Evolutionary conservation across 92 coral and sea anemone species (phyloP), one percentile per base, ranked within the genome.

Genomic region (Pocillopora meandrina): DNA sequence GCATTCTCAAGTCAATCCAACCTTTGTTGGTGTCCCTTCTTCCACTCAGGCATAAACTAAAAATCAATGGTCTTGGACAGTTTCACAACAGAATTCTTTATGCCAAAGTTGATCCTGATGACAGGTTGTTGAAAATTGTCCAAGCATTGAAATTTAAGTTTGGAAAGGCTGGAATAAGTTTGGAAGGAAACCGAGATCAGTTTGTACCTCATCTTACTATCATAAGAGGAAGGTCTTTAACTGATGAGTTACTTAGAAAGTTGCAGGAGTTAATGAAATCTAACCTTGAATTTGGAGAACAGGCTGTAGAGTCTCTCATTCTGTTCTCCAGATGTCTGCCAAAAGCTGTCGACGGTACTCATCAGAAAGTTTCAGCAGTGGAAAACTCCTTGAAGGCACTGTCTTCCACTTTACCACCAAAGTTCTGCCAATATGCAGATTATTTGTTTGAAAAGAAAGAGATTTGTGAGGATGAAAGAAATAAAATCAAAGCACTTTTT

Each of bases 201-300:
- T 93, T 91, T 92, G 81, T 62, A 12, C 95, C 97, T 13, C 97
- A 93, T 68, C 58, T 93, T 60, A 93, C 91, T 16, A 71, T 93
- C 68, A 34, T 52, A 23, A 85, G 92, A 47, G 81, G 74, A 61
- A 13, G 80, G 0, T 69, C 78, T 9, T 79, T 72, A 70, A 47
- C 35, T 35, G 77, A 33, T n/a, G 56, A 75, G 16, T 72, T 83
- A 11, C 74, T 72, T 17, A 66, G 67, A 63, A 57, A 61, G 11
- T 84, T 91, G 66, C n/a, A 95, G 14, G 71, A 66, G 52, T 58
- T 91, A 31, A 89, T 85, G 49, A 71, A 63, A 20, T 34, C 81
- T 56, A 72, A 77, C 89, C 72, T 63, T 26, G 90, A 85, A 71
- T 31, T 94, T 76, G 95, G 98, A 56, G 77, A 74, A 10, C 95